These are phyloP conservation scores for Xanthia icteritia DNA, from an alignment of 2,888 invertebrate genomes.

Conservation along the genomic window DNA sequence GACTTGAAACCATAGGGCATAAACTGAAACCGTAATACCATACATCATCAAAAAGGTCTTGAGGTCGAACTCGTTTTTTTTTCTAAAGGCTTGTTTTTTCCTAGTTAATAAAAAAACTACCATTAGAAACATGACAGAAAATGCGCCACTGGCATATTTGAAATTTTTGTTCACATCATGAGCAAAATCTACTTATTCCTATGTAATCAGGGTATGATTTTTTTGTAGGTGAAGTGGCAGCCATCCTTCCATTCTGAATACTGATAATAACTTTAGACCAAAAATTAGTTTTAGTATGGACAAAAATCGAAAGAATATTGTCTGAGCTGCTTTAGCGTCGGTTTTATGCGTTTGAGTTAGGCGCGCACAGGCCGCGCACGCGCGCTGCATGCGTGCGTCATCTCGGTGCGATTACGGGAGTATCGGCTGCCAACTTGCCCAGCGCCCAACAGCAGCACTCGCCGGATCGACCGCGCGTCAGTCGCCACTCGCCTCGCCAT, in stretches of 20 bases:
- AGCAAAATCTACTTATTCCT: neutral
- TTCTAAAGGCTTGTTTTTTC: neutral
- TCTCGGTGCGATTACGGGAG: conserved; percentile 64
- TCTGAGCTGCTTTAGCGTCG: conserved; percentile 14
- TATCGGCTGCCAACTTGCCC: conserved; percentile 62
- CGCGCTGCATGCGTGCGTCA: conserved; percentile 81
- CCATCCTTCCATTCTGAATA: neutral
- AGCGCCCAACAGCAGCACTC: conserved; percentile 40
- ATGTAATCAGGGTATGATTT: neutral
- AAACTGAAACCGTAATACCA: neutral
- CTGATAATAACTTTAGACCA: neutral
- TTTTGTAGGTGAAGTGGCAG: neutral
- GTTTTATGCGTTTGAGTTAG: conserved; percentile 43
- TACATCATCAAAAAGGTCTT: neutral
- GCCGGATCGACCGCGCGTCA: conserved; percentile 31
- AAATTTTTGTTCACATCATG: neutral
- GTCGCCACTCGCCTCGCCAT: conserved; percentile 25
- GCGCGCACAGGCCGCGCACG: conserved; percentile 77
- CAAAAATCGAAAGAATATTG: neutral
- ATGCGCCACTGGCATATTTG: neutral
- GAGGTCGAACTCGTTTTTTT: neutral
- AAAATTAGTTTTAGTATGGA: neutral
- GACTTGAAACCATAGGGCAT: neutral
- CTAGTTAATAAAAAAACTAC: too few species aligned
- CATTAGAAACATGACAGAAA: neutral